A percentile compares a stretch with the other conserved stretches of the same genome.
phyloP scores from a whole-genome alignment of 2,797 vertebrate genomes.

The Malacoraja senta region DNA sequence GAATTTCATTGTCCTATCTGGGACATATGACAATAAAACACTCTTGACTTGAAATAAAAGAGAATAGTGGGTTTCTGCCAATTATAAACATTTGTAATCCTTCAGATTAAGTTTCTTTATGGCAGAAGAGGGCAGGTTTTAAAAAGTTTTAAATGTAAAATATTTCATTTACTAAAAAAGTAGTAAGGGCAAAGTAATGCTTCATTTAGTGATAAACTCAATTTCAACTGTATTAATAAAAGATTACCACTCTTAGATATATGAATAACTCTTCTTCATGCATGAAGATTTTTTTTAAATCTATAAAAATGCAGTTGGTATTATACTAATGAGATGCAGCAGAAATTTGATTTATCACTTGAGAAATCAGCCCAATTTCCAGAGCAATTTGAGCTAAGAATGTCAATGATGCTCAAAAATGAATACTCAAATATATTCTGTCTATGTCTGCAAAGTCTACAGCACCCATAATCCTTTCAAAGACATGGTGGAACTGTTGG shows the following conservation, averaged over 20 bases:
- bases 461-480: neutral
- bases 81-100: neutral
- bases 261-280: neutral
- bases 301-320: too few species aligned
- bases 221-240: neutral
- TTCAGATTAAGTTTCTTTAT: neutral
- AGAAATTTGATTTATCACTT: neutral
- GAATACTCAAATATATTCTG: neutral
- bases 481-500: neutral
- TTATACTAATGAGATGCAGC: neutral
- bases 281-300: neutral
- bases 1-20: too few species aligned
- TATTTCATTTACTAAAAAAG: neutral
- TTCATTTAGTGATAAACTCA: neutral
- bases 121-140: neutral
- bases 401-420: neutral
- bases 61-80: neutral
- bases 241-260: neutral
- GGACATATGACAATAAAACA: too few species aligned
- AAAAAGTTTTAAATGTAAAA: neutral
- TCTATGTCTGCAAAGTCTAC: neutral
- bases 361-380: neutral
- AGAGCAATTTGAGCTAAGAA: neutral
- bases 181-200: neutral
- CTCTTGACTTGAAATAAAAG: neutral